Evolutionary conservation across 2,113 vertebrate species (phyloP), one percentile per base, ranked within the genome.

Genomic region (Tragulus kanchil): DNA sequence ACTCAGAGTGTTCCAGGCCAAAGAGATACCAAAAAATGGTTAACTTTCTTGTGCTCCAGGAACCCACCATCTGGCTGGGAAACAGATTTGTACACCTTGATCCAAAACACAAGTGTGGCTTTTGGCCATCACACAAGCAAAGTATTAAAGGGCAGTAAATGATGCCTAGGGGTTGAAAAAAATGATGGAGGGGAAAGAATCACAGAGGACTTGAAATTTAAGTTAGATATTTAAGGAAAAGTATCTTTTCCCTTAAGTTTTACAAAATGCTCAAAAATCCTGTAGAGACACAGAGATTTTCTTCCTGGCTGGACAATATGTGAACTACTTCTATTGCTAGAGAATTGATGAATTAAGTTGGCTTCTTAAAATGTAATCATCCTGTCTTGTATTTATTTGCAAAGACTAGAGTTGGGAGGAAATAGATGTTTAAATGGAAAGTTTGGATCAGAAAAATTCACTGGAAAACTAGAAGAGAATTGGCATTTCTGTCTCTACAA

Each of bases 301-400:
- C n/a, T 65, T 90, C 13, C 42, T 88, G 16, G 67, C 15, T 28
- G 3, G 58, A 36, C 36, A 36, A 12, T 50, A 42, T 26, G 8
- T 83, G 45, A 90, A n/a, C 65, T 87, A 54, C 21, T 85, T 95
- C 11, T 87, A 52, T 67, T 58, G 28, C 15, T 89, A 87, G 36
- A 95, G n/a, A 93, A 87, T 36, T 92, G 48, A 91, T 82, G 28
- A 87, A 87, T 1, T 78, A 78, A 90, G 88, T 7, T 90, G 82
- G 54, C 14, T 21, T 89, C 78, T 89, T 64, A 77, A 92, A 95
- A 81, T 71, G 16, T 52, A 89, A 91, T 26, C 11, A 56, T 69
- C 1, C 8, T 88, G 10, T 69, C 83, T 67, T 75, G 17, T 65
- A 65, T 92, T 62, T 87, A 52, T 79, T 90, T 78, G n/a, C 73